These are phyloP conservation scores for Pardalotus punctatus DNA, from an alignment of 2,113 vertebrate species.

Conservation along the genomic window DNA sequence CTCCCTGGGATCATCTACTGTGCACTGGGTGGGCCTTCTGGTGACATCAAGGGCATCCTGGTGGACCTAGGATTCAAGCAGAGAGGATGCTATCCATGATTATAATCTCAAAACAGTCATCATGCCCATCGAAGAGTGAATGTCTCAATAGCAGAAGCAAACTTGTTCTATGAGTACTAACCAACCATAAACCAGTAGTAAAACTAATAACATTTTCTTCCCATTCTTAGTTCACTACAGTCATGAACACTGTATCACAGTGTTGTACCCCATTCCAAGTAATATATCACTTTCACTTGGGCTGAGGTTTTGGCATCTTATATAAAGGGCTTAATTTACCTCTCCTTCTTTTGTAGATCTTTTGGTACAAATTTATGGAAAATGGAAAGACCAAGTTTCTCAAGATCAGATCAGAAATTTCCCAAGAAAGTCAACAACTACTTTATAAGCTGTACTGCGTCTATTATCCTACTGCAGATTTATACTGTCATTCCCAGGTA, in stretches of 20 bases:
- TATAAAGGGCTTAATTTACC: background rate
- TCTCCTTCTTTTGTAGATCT: background rate
- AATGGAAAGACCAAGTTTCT: background rate
- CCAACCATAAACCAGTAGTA: background rate
- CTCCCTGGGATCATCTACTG: background rate
- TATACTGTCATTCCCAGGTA: background rate
- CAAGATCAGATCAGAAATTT: background rate
- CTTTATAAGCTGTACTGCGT: background rate
- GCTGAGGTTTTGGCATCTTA: background rate
- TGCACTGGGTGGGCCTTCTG: background rate
- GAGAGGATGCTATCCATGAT: background rate
- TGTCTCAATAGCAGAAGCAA: background rate
- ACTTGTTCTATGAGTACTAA: background rate
- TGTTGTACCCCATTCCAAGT: background rate
- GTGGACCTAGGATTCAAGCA: background rate
- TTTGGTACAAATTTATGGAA: background rate
- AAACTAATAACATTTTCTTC: background rate
- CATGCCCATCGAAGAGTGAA: background rate
- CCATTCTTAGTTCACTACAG: background rate
- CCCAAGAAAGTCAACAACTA: background rate
- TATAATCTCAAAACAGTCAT: background rate
- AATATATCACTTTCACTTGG: background rate
- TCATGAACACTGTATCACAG: background rate
- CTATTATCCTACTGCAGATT: background rate
- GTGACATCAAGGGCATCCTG: background rate